Conservation (phyloP, 2,888 invertebrate genomes). For the Brachynemurus nebulosus region DNA sequence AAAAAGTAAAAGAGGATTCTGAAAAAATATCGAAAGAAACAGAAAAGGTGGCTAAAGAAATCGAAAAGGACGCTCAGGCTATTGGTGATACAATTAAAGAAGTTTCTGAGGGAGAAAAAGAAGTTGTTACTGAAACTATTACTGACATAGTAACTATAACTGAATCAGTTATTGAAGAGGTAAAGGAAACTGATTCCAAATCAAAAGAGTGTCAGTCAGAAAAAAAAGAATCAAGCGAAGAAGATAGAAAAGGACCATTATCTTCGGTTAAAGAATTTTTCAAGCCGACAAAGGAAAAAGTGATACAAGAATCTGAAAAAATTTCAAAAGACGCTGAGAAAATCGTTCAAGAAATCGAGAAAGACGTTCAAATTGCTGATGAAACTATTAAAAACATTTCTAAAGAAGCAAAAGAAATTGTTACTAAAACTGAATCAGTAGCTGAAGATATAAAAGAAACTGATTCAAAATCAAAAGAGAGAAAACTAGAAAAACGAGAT, state of each 20-base stretch:
- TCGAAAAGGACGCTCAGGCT: constrained; percentile 2
- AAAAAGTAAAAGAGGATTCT: constrained; percentile 14
- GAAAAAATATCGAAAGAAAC: constrained; percentile 1
- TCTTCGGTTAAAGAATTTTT: neutral
- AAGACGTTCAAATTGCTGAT: neutral
- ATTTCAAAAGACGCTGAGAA: neutral
- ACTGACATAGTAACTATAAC: neutral
- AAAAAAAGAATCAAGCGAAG: no score
- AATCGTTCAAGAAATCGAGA: neutral
- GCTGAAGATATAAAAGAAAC: neutral
- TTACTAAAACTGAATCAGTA: neutral
- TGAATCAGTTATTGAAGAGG: no score
- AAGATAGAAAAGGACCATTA: no score
- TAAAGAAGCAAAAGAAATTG: neutral
- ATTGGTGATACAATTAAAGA: neutral
- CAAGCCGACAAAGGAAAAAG: neutral
- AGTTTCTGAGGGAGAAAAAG: no score
- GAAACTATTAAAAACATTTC: neutral
- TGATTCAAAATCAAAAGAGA: no score
- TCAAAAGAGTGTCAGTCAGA: no score
- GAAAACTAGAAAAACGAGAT: no score
- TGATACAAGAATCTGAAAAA: neutral
- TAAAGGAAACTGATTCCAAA: constrained; percentile 3
- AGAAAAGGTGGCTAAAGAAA: constrained; percentile 3
- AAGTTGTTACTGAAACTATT: no score